Evolutionary conservation across 2,113 vertebrate genomes (phyloP).

Genomic region (Meleagris gallopavo): DNA sequence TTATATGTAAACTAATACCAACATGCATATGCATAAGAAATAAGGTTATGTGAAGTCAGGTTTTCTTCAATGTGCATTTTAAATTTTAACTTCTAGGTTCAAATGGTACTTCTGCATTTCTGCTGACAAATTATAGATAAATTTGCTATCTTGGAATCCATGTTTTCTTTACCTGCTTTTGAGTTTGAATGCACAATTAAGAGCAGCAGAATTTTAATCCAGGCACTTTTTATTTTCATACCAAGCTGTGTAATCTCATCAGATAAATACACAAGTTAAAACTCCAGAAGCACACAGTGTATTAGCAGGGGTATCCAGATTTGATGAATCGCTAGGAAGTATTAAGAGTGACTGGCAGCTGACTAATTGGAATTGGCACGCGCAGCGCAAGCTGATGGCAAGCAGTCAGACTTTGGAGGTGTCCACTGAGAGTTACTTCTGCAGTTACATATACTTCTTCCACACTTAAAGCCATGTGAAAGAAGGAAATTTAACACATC

Average conservation of each 20-base stretch:
- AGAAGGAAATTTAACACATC: constrained; percentile 84
- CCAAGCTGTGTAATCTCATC: neutral
- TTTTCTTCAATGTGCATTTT: neutral
- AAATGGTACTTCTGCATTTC: neutral
- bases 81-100: neutral
- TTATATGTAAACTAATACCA: neutral
- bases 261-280: neutral
- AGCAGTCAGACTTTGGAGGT: constrained; percentile 6
- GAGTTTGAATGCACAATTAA: neutral
- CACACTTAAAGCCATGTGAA: constrained; percentile 73
- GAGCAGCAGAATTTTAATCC: neutral
- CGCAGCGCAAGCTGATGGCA: constrained; percentile 16
- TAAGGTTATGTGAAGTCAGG: neutral
- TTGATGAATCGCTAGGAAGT: neutral
- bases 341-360: constrained; percentile 43
- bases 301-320: neutral
- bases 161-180: neutral
- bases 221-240: neutral
- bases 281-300: neutral
- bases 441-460: constrained; percentile 47
- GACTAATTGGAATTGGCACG: constrained; percentile 72
- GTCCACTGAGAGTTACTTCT: constrained; percentile 64
- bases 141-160: neutral
- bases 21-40: neutral
- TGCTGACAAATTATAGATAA: neutral